These are phyloP conservation scores for Nycteola revayana DNA, from an alignment of 2,888 invertebrate genomes.

Conservation along the genomic window DNA sequence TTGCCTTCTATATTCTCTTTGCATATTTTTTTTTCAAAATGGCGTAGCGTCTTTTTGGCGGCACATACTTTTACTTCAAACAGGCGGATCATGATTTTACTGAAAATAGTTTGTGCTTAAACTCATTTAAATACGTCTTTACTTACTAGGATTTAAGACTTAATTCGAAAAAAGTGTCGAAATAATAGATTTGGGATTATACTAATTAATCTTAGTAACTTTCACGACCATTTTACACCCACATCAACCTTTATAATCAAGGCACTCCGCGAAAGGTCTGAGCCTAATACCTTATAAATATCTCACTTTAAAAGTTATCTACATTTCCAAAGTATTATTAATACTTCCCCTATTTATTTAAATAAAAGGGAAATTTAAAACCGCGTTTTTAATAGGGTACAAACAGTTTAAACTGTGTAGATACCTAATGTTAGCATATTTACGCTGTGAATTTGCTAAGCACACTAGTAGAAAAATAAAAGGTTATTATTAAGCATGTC, in stretches of 20 bases:
- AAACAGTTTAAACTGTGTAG: too few relatives aligned
- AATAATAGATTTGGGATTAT: too few relatives aligned
- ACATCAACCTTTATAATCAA: constrained; percentile 20
- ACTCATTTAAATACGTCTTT: constrained; percentile 1
- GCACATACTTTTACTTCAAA: constrained; percentile 15
- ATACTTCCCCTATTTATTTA: too few relatives aligned
- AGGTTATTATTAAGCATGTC: too few relatives aligned
- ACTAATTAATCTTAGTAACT: constrained; percentile 1
- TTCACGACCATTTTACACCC: constrained; percentile 4
- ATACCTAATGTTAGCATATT: too few relatives aligned
- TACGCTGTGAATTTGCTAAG: too few relatives aligned
- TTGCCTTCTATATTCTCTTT: constrained; percentile 1
- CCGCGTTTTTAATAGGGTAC: too few relatives aligned
- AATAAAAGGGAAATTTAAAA: too few relatives aligned
- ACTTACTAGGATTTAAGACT: constrained; percentile 14
- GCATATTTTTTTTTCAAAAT: constrained; percentile 16
- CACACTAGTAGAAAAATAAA: too few relatives aligned
- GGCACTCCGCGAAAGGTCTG: constrained; percentile 25
- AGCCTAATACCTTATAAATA: constrained; percentile 17
- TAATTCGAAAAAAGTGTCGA: constrained; percentile 7
- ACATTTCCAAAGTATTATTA: constrained; percentile 8
- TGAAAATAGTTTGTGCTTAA: constrained; percentile 27
- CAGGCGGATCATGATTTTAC: constrained; percentile 28
- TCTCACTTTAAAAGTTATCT: constrained; percentile 23
- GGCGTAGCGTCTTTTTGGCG: constrained; percentile 16